Conservation (phyloP, 2,888 invertebrate species). For the Leistus spinibarbis region DNA sequence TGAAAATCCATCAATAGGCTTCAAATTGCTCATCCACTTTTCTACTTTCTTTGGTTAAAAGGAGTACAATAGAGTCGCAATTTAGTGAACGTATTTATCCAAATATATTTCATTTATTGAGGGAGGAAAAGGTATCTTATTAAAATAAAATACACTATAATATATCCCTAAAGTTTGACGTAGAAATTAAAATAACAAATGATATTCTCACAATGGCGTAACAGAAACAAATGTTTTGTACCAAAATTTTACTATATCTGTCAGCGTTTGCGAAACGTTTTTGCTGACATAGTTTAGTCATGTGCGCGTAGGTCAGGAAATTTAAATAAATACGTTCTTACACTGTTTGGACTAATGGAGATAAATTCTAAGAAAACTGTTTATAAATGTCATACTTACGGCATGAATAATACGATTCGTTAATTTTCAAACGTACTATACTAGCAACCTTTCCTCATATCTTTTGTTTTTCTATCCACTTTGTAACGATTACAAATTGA, state of each 20-base stretch:
- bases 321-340: conserved; percentile 31
- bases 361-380: conserved; percentile 24
- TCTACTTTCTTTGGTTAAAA: no score
- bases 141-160: no score
- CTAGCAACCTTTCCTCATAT: no score
- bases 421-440: conserved; percentile 19
- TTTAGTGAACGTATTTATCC: no score
- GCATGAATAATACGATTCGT: conserved; percentile 35
- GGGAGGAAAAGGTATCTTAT: no score
- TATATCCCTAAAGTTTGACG: not conserved
- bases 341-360: conserved; percentile 24
- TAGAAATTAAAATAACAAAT: not conserved
- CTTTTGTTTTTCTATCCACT: no score
- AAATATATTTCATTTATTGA: no score
- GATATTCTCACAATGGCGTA: not conserved
- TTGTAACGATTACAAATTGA: no score
- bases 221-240: not conserved
- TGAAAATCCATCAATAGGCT: not conserved
- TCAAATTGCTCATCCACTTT: no score
- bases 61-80: no score
- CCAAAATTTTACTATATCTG: not conserved
- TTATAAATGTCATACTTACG: conserved; percentile 36
- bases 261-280: not conserved
- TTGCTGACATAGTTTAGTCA: conserved; percentile 10
- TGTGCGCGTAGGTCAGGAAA: conserved; percentile 4